Evolutionary conservation across 1,140 invertebrate species (phyloP), one percentile per base, ranked within the genome.

Genomic region (Bombus cullumanus): DNA sequence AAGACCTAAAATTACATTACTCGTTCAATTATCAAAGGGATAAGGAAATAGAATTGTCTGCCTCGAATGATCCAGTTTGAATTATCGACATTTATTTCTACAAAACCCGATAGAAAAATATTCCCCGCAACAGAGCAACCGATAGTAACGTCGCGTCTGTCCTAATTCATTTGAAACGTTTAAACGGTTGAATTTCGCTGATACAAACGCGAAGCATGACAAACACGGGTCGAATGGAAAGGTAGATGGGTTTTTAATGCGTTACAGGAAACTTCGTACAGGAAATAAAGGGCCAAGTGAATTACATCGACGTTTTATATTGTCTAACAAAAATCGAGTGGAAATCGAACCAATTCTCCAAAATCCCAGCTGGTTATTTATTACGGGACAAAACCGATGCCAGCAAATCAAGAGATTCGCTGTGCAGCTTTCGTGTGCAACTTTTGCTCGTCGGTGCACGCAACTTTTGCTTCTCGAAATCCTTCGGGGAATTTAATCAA

Each of bases 291-390:
- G 25, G 12, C 6, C 34, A 37, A 37, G 74, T 37, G 74, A 76
- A 59, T 76, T 76, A 76, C 25, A 57, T 13, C 47, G 47, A 43
- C 34, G 25, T 76, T 59, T 76, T 76, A 76, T 76, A 76, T 76
- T 37, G 74, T 76, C 74, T 59, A 76, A 34, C 34, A 57, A 53
- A 15, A 31, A 53, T 22, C 43, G 47, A 76, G 47, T 76, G 37
- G 74, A 53, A 76, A 25, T 57, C 74, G 74, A 28, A 76, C 47
- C 47, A 76, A 76, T 76, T 76, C 47, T 76, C 47, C 47, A 76
- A 76, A 76, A 76, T 76, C 74, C 47, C 47, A 18, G 4, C 34
- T 5, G 34, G 47, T 76, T 76, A 76, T 76, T 76, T 76, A 76
- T 76, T 39, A 76, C 47, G 47, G 74, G 59, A 39, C 15, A 37